Base-by-base conservation (phyloP, 2,888 invertebrate species). In the Tipula confusa region DNA sequence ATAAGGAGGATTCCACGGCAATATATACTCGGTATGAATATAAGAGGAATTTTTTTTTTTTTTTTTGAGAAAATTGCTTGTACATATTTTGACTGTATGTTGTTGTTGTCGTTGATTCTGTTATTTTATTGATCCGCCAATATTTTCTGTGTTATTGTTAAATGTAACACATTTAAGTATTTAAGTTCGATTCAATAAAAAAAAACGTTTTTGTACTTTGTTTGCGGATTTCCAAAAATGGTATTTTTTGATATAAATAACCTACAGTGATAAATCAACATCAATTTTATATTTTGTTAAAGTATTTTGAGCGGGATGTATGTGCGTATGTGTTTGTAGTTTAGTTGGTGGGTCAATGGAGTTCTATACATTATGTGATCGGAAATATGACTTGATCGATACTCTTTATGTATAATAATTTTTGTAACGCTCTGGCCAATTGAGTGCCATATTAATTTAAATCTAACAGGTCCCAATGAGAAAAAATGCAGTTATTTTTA, bases 91-190 rank as follows among this genome's bases (percentile, higher is more conserved):
- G n/a, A n/a, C n/a, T n/a, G n/a, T n/a, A n/a, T n/a, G n/a, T n/a
- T n/a, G n/a, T n/a, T n/a, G n/a, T 38, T 64, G 18, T 64, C 24
- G 64, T 64, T 64, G 24, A 11, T 36, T 36, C 64, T 64, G 64
- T 64, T 9, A 64, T 64, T 64, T 64, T 64, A 64, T 64, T 64
- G 64, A 64, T 64, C 64, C 24, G 64, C 64, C 64, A 64, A 64
- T 64, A 64, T 64, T 64, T 43, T 24, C 64, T 64, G 64, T 18
- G 64, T 18, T 64, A 64, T 64, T 64, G 64, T 64, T 64, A 64
- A 64, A 64, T 64, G 64, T 64, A 64, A 64, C 64, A 64, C 64
- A 64, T 64, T 64, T 64, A 64, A 64, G 64, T 64, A 64, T 64
- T 64, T 64, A 64, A 64, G 24, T 64, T 64, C 24, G 64, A 64